A percentile compares a stretch with the other conserved stretches of the same genome.
phyloP scores from a whole-genome alignment of 2,888 invertebrate species.

The Hymenopus coronatus region DNA sequence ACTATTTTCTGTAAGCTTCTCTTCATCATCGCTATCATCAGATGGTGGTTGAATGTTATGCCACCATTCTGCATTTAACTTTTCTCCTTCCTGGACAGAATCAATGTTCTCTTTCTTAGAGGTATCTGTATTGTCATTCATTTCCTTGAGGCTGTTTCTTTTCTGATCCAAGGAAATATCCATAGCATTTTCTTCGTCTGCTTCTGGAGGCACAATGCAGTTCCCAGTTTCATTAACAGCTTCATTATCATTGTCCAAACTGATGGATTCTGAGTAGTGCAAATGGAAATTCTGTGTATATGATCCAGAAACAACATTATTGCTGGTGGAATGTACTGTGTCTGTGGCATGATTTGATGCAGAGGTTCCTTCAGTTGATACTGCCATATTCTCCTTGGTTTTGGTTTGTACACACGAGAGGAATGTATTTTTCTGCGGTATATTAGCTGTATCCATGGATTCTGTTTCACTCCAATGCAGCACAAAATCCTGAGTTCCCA shows the following conservation, averaged over 20 bases:
- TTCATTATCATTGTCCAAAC: conserved; percentile 25
- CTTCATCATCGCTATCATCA: neutral
- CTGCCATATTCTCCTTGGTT: neutral
- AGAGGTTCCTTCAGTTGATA: neutral
- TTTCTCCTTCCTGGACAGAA: neutral
- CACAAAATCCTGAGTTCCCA: no score
- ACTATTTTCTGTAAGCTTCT: neutral
- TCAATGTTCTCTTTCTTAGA: neutral
- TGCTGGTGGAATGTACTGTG: neutral
- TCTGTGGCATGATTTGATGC: neutral
- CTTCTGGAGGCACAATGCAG: neutral
- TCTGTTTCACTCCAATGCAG: no score
- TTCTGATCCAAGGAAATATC: neutral
- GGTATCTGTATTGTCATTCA: no score
- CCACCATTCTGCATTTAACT: neutral
- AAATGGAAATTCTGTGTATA: neutral
- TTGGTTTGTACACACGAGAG: no score
- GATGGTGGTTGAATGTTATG: neutral
- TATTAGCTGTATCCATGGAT: no score
- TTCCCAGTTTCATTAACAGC: neutral
- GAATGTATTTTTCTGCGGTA: no score
- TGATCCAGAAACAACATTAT: neutral
- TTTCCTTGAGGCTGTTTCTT: neutral
- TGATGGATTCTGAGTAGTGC: conserved; percentile 24
- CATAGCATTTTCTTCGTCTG: neutral